Evolutionary conservation across 2,797 vertebrate genomes (phyloP).

Genomic region (Poecile montanus): DNA sequence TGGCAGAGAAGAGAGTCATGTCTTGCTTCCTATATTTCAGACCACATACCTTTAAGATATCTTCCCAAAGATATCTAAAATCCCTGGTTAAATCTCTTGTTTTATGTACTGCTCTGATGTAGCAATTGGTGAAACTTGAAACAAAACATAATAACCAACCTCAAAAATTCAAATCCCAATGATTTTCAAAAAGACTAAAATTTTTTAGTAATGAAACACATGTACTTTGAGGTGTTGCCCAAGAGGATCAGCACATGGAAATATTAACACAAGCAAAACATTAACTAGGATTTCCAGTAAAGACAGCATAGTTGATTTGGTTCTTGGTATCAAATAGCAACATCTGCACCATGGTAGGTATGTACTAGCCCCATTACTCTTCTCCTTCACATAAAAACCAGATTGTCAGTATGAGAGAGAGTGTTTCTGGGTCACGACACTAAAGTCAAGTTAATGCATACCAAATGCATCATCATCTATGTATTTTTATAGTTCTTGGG

Average conservation of each 20-base stretch:
- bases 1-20: background rate
- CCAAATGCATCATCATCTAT: background rate
- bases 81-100: background rate
- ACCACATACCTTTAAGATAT: background rate
- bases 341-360: background rate
- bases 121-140: background rate
- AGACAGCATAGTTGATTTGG: background rate
- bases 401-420: background rate
- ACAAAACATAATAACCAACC: background rate
- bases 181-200: background rate
- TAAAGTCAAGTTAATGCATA: background rate
- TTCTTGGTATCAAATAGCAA: conserved; percentile 15
- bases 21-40: background rate
- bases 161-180: conserved; percentile 17
- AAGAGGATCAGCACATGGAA: conserved; percentile 15
- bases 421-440: background rate
- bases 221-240: conserved; percentile 3
- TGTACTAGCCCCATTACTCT: background rate
- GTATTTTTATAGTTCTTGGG: background rate
- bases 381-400: background rate
- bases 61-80: background rate
- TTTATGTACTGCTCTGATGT: conserved; percentile 3
- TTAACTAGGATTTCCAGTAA: conserved; percentile 45
- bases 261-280: conserved; percentile 25
- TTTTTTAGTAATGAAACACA: conserved; percentile 10